These are phyloP conservation scores for Pogonomyrmex californicus DNA, from an alignment of 1,140 invertebrate genomes.

Conservation along the genomic window DNA sequence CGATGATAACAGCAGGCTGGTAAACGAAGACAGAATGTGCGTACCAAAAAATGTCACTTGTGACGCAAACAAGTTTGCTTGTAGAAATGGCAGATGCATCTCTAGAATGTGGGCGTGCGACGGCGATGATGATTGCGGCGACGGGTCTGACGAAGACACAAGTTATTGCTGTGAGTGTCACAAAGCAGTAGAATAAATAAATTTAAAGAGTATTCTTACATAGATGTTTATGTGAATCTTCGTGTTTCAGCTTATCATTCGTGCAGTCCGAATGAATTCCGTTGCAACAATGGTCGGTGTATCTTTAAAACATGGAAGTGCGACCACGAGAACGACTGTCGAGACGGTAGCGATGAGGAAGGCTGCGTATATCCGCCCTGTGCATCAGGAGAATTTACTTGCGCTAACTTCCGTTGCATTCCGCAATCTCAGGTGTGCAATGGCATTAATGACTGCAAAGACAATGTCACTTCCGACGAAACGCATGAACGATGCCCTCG, in stretches of 20 bases:
- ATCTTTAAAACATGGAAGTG: conserved; percentile 98
- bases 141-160: conserved; percentile 96
- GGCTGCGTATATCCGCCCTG: conserved; percentile 97
- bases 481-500: conserved; percentile 94
- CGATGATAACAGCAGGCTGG: conserved; percentile 94
- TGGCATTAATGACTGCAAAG: conserved; percentile 97
- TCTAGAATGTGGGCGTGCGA: conserved; percentile 98
- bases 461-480: conserved; percentile 96
- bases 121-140: conserved; percentile 97
- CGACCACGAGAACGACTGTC: conserved; percentile 98
- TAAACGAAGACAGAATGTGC: conserved; percentile 97
- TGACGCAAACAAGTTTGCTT: conserved; percentile 96
- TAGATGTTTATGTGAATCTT: conserved; percentile 48
- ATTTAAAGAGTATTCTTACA: background rate
- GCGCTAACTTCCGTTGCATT: conserved; percentile 96
- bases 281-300: conserved; percentile 97
- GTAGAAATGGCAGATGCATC: conserved; percentile 97
- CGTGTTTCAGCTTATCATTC: conserved; percentile 93
- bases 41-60: conserved; percentile 96
- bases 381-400: conserved; percentile 97
- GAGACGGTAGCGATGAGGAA: conserved; percentile 96
- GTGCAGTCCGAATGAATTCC: conserved; percentile 96
- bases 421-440: conserved; percentile 96
- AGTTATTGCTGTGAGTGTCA: conserved; percentile 94
- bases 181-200: background rate